These are phyloP conservation scores for Dallia pectoralis DNA, from an alignment of 2,797 vertebrate species.

Conservation along the genomic window DNA sequence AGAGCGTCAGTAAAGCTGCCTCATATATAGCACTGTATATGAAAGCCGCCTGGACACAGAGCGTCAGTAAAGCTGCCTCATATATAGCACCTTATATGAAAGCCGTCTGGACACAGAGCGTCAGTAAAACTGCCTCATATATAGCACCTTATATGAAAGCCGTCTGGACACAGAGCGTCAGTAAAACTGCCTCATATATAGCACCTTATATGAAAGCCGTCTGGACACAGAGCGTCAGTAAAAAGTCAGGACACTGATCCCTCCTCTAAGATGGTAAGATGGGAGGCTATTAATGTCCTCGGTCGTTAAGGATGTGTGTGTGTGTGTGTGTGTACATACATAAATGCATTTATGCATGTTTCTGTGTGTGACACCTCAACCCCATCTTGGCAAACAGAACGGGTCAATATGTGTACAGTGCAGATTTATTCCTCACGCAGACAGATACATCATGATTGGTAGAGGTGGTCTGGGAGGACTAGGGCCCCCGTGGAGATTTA, in stretches of 20 bases:
- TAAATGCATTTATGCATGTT: neutral
- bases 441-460: constrained; percentile 29
- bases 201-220: neutral
- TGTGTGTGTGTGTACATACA: neutral
- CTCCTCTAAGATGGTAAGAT: constrained; percentile 46
- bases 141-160: neutral
- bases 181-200: neutral
- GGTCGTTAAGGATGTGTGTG: constrained; percentile 35
- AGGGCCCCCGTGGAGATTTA: constrained; percentile 40
- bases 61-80: constrained; percentile 14
- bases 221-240: constrained; percentile 26
- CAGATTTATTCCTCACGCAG: constrained; percentile 45
- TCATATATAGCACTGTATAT: neutral
- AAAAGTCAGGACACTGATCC: constrained; percentile 58
- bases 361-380: constrained; percentile 12
- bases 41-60: constrained; percentile 16
- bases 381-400: constrained; percentile 21
- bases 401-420: constrained; percentile 50
- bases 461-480: constrained; percentile 24
- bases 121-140: constrained; percentile 6
- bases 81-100: neutral
- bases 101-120: constrained; percentile 18
- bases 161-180: constrained; percentile 23
- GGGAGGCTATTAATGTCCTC: constrained; percentile 26
- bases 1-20: constrained; percentile 18